These are phyloP conservation scores for Eugnorisma glareosa DNA, from an alignment of 2,888 invertebrate genomes.

Conservation along the genomic window DNA sequence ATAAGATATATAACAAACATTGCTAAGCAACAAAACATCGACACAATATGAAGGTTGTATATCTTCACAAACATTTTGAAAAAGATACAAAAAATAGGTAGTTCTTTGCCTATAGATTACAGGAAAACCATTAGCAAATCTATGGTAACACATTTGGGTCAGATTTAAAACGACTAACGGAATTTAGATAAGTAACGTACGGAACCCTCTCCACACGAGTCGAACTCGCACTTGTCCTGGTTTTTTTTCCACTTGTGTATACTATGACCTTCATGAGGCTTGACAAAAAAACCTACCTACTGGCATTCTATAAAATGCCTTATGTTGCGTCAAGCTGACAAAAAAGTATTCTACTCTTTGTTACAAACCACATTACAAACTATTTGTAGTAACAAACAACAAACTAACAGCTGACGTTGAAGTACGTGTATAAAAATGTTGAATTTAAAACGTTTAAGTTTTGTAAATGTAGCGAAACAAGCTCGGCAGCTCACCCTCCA, in stretches of 20 bases:
- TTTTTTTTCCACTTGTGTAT: not conserved
- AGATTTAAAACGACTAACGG: no score
- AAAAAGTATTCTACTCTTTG: not conserved
- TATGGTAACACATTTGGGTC: no score
- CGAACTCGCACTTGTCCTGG: no score
- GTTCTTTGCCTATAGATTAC: no score
- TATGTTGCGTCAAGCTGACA: not conserved
- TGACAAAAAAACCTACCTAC: not conserved
- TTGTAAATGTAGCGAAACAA: constrained; percentile 37
- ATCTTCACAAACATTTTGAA: no score
- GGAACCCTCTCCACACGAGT: no score
- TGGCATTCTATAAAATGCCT: constrained; percentile 25
- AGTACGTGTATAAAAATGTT: constrained; percentile 37
- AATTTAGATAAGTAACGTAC: no score
- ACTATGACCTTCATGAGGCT: constrained; percentile 16
- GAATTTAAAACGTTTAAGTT: constrained; percentile 30
- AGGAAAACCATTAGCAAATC: no score
- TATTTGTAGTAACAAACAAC: not conserved
- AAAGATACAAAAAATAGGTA: no score
- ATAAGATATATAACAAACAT: no score
- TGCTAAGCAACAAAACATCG: no score
- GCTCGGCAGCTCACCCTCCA: constrained; percentile 70
- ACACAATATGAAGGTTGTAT: no score
- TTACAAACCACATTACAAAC: not conserved
- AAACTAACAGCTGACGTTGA: not conserved